Base-by-base conservation (phyloP, 2,797 vertebrate species). In the Argyrosomus regius region DNA sequence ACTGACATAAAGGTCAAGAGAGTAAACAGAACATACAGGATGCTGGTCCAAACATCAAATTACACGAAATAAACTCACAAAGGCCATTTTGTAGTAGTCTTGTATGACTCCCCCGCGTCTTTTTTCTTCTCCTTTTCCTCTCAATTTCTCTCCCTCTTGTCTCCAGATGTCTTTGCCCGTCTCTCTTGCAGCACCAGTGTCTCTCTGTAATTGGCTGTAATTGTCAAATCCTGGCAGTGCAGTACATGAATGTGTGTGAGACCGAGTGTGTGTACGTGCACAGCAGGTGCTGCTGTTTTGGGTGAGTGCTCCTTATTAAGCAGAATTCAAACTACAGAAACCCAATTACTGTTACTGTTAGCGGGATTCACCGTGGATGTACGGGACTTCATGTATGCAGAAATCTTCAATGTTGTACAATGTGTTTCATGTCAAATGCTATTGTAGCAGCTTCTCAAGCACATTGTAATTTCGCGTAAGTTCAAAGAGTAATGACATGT, bases 181-280 rank as follows among this genome's bases (percentile, higher is more conserved):
- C 60, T 75, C 57, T 71, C 41, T 57, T 46, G 9, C 58, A 41
- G 61, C 72, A 65, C 45, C 56, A 53, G 64, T 48, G 13, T 81
- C 50, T 86, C 68, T 49, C 72, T 83, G 31, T 86, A 90, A 90
- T 88, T 89, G 79, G 84, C 71, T 82, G 54, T 79, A 79, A 82
- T 73, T 81, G 70, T 81, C 71, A 86, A 74, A 83, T 75, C 75
- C 45, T 52, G 9, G 67, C 77, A 46, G 52, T 35, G 48, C 28
- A 61, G 58, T 41, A 60, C 35, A 65, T 43, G 58, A 12, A 59
- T 26, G 46, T 70, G 75, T 72, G 26, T 24, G 50, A 49, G 17
- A 6, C 45, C 28, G 24, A 70, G 82, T 6, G 18, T 43, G 45
- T 1, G 22, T 35, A 7, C 31, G 7, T 71, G 70, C 77, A 57